phyloP scores from a whole-genome alignment of 2,888 invertebrate genomes.

The Lacanobia oleracea region DNA sequence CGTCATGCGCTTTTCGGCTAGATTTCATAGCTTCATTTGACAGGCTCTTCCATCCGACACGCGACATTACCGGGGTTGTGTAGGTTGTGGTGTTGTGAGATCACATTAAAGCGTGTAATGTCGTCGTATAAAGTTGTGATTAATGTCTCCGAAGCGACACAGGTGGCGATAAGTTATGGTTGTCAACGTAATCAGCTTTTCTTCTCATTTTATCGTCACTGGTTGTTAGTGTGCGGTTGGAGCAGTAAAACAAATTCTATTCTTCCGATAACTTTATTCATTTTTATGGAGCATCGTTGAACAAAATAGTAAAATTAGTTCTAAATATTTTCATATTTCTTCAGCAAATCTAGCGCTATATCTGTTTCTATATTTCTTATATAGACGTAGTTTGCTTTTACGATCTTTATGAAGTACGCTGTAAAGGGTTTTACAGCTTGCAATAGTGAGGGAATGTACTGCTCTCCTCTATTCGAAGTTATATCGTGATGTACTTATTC shows the following conservation, averaged over 20 bases:
- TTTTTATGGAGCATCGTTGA: background rate
- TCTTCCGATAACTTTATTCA: constrained; percentile 33
- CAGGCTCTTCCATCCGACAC: constrained; percentile 1
- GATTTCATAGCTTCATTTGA: constrained; percentile 13
- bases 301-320: background rate
- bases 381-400: constrained; percentile 71
- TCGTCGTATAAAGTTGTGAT: constrained; percentile 55
- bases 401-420: constrained; percentile 78
- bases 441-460: constrained; percentile 63
- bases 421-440: constrained; percentile 78
- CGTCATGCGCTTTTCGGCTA: constrained; percentile 19
- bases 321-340: constrained; percentile 24
- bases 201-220: constrained; percentile 53
- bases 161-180: constrained; percentile 56
- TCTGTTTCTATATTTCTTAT: constrained; percentile 53
- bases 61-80: background rate
- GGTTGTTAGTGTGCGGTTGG: constrained; percentile 37
- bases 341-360: constrained; percentile 56
- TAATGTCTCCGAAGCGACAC: constrained; percentile 48
- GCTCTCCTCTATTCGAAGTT: constrained; percentile 56
- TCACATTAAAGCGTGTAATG: constrained; percentile 53
- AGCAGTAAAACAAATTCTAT: constrained; percentile 48
- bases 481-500: constrained; percentile 69
- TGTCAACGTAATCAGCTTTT: constrained; percentile 62
- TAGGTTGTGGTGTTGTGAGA: constrained; percentile 29